Evolutionary conservation across 2,113 vertebrate genomes (phyloP), one percentile per base, ranked within the genome.

Genomic region (Prinia subflava): DNA sequence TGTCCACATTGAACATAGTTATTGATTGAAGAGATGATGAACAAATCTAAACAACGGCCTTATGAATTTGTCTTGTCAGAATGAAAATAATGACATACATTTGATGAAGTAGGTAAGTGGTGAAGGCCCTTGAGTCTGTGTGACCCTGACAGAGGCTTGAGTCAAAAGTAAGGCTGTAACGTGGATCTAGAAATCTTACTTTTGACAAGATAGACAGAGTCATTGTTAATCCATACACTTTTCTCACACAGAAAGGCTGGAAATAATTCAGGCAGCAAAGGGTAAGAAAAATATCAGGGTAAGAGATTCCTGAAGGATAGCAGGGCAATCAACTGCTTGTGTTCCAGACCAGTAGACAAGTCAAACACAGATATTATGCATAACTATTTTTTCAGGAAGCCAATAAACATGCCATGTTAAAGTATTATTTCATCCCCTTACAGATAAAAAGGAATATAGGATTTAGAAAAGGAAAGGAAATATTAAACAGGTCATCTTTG

Each of bases 11-110:
- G 13, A 87, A 84, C 62, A 47, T 8, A 77, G 44, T 57, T 94
- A 73, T 80, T 85, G 90, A 96, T 88, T n/a, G 68, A 86, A 67
- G 84, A 28, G 31, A 33, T 62, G 62, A 64, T 92, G 83, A 96
- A 85, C 60, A 55, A 85, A 78, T 47, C 47, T 81, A 92, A 94
- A 84, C 41, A 57, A 84, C 6, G 52, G 5, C n/a, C 84, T 95
- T 96, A 73, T 92, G 85, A 79, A 95, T 81, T 71, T 37, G 4
- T 59, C 25, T 90, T 84, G 28, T 64, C 65, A 33, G 21, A 53
- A 92, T 7, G 24, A 67, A 88, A 64, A 83, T 81, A 91, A 92
- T 25, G 15, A 82, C 83, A 89, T 81, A 59, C 15, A 52, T 87
- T 94, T 87, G 67, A 89, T 68, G 70, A 80, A 85, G 41, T 13